Base-by-base conservation (phyloP, 2,113 vertebrate species). In the Spermophilus dauricus region DNA sequence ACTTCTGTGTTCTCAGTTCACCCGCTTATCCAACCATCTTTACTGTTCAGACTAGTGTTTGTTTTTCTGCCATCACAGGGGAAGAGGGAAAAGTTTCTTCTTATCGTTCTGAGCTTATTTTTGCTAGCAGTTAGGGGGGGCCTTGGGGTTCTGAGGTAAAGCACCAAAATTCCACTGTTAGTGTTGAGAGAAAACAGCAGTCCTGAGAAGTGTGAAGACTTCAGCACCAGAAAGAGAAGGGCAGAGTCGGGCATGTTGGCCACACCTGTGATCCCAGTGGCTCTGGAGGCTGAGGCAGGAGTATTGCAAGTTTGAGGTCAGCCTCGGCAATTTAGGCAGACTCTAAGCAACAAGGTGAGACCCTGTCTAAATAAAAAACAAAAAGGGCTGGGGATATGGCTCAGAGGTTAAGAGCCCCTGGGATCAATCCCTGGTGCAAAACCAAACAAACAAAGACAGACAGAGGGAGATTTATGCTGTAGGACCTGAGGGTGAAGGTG, bases 21-120 rank as follows among this genome's bases (percentile, higher is more conserved):
- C 14, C 28, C 26, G 13, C 14, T n/a, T 73, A 80, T 42, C 14
- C 70, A 56, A n/a, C 16, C n/a, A 16, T 85, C 78, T 92, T 77
- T 58, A 58, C 11, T 1, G 61, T 24, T 39, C 4, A 8, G 30
- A 70, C 22, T 18, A 12, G 22, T 42, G 12, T 73, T 37, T 53
- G 42, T 12, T 65, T 94, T 72, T 77, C 69, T 58, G 63, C n/a
- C 5, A 4, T 37, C 26, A 58, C 26, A n/a, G 24, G 22, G 72
- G 34, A 76, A 77, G 70, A 94, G 34, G 82, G 69, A 86, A 42
- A 82, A 28, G 34, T 34, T 61, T 85, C 63, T 81, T 75, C 63
- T 81, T 75, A 28, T 65, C 87, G 78, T 30, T 26, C 14, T 73
- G 65, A 92, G 39, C 34, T 48, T 90, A 58, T 86, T 95, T 94